Evolutionary conservation across 2,888 invertebrate genomes (phyloP).

Genomic region (Ichneumon xanthorius): DNA sequence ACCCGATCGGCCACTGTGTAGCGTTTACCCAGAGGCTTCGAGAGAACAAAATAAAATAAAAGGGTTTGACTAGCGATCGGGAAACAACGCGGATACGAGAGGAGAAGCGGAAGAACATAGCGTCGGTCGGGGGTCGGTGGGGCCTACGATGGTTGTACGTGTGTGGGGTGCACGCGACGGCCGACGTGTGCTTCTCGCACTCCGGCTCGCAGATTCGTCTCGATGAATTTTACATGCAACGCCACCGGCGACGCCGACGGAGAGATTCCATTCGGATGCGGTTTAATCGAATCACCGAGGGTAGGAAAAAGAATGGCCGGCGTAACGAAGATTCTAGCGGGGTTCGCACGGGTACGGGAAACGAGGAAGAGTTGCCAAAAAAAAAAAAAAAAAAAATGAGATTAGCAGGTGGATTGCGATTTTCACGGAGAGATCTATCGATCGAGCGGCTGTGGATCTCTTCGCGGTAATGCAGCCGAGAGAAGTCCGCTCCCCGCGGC

Average conservation of each 20-base stretch:
- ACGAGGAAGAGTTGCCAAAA: conserved; percentile 13
- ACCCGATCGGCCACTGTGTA: conserved; percentile 70
- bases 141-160: neutral
- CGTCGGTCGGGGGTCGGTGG: conserved; percentile 27
- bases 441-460: conserved; percentile 54
- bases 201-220: conserved; percentile 72
- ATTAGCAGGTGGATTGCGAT: conserved; percentile 40
- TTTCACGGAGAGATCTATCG: conserved; percentile 54
- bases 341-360: conserved; percentile 12
- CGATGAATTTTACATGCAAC: conserved; percentile 76
- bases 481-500: conserved; percentile 5
- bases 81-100: conserved; percentile 61
- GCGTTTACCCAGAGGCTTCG: conserved; percentile 70
- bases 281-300: conserved; percentile 63
- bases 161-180: conserved; percentile 73
- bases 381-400: conserved; percentile 10
- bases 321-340: conserved; percentile 39
- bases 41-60: conserved; percentile 64
- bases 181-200: conserved; percentile 70
- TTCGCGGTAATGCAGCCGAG: conserved; percentile 32
- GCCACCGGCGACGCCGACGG: conserved; percentile 2
- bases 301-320: conserved; percentile 51
- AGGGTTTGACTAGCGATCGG: conserved; percentile 72
- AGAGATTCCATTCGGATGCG: conserved; percentile 53
- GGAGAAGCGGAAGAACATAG: conserved; percentile 48